These are phyloP conservation scores for Zaprionus lachaisei DNA, from an alignment of 1,140 invertebrate species.

Conservation along the genomic window DNA sequence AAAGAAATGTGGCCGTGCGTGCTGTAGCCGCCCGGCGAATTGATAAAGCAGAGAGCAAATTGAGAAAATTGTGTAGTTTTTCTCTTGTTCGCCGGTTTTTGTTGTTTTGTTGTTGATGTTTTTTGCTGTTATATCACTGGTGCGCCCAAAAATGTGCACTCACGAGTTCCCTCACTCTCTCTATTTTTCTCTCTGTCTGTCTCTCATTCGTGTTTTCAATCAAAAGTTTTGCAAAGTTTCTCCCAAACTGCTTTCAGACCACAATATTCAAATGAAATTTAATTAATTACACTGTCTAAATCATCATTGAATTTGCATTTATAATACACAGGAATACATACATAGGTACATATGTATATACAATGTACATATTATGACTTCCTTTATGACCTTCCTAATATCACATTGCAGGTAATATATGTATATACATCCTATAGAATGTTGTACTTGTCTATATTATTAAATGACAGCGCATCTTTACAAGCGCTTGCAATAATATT, in stretches of 20 bases:
- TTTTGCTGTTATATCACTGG: neutral
- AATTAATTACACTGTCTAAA: neutral
- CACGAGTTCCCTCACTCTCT: neutral
- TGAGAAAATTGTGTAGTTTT: neutral
- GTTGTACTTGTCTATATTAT: neutral
- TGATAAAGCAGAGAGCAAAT: neutral
- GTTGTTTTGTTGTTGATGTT: neutral
- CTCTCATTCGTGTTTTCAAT: neutral
- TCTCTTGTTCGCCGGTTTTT: neutral
- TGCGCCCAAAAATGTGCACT: neutral
- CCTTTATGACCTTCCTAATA: neutral
- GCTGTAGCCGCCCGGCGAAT: neutral
- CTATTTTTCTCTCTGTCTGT: neutral
- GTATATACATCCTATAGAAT: neutral
- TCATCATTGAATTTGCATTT: neutral
- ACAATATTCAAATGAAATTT: neutral
- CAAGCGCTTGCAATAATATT: neutral
- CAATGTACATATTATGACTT: too few relatives aligned
- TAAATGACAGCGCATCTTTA: neutral
- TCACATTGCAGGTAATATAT: neutral
- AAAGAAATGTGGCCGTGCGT: neutral
- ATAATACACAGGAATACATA: neutral
- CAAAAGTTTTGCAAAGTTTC: constrained; percentile 1
- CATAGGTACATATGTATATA: too few relatives aligned
- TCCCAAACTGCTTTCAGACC: neutral